Percentiles rank a stretch among this genome's conserved stretches.
Evolutionary conservation across 2,888 invertebrate species (phyloP).

Genomic region (Xestia sexstrigata): DNA sequence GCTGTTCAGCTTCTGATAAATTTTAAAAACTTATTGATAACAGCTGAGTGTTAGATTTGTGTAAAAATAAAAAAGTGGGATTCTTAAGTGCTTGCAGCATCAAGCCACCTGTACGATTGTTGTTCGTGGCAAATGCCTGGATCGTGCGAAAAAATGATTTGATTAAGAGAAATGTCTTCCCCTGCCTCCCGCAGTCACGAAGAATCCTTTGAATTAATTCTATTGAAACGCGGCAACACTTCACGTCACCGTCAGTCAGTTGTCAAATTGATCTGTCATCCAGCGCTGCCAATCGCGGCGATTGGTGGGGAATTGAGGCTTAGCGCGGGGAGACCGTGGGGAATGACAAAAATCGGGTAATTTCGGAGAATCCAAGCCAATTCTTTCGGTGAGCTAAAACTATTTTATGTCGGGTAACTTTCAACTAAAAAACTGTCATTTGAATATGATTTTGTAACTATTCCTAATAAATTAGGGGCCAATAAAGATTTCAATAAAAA

Average conservation of each 20-base stretch:
- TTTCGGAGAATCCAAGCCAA: no score
- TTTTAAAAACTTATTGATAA: not conserved
- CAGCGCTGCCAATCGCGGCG: no score
- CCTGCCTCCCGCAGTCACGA: not conserved
- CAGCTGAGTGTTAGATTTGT: not conserved
- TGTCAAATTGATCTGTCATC: no score
- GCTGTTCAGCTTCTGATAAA: not conserved
- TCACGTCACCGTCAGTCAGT: not conserved
- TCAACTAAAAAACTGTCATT: no score
- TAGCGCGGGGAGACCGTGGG: no score
- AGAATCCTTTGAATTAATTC: not conserved
- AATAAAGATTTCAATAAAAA: no score
- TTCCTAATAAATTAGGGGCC: no score
- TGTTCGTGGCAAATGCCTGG: not conserved
- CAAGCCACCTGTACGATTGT: not conserved
- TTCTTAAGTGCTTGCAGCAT: not conserved
- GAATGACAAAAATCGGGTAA: no score
- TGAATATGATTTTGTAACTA: no score
- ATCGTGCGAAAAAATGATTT: not conserved
- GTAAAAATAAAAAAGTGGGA: not conserved
- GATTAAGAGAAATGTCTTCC: not conserved
- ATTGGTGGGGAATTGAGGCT: no score
- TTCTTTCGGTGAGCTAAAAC: no score
- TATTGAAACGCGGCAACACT: constrained; percentile 10
- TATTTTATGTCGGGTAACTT: no score